These are phyloP conservation scores for Lagopus muta DNA, from an alignment of 2,113 vertebrate genomes.

Conservation along the genomic window DNA sequence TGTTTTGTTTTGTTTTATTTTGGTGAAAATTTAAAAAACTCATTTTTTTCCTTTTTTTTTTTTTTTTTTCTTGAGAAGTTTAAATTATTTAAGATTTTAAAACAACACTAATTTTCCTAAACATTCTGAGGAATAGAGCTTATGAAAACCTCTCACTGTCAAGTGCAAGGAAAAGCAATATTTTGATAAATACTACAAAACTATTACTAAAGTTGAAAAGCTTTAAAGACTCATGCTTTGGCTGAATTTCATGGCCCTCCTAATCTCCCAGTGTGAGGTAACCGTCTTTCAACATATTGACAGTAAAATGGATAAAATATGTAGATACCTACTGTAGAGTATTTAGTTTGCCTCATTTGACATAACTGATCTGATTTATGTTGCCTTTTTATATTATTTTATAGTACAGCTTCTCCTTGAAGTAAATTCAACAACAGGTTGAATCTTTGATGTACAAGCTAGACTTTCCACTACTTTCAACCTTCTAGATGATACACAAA, in stretches of 20 bases:
- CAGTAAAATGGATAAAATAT: background rate
- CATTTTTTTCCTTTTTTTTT: background rate
- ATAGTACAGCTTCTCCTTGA: background rate
- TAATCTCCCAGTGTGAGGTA: background rate
- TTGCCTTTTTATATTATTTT: background rate
- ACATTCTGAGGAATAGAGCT: background rate
- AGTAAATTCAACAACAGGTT: background rate
- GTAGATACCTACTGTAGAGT: background rate
- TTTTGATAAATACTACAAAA: background rate
- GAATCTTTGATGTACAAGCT: background rate
- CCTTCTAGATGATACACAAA: background rate
- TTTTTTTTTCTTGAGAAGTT: background rate
- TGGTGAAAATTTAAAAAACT: background rate
- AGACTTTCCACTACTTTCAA: background rate
- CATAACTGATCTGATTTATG: background rate
- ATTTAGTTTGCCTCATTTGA: background rate
- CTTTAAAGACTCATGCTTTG: background rate
- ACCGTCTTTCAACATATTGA: background rate
- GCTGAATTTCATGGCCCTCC: background rate
- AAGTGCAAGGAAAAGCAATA: background rate
- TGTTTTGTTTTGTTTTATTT: background rate
- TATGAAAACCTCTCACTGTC: background rate
- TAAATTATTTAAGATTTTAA: background rate
- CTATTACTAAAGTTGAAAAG: background rate
- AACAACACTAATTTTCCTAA: background rate